Conservation (phyloP, 2,113 vertebrate species). For the Cyprinodon tularosa region DNA sequence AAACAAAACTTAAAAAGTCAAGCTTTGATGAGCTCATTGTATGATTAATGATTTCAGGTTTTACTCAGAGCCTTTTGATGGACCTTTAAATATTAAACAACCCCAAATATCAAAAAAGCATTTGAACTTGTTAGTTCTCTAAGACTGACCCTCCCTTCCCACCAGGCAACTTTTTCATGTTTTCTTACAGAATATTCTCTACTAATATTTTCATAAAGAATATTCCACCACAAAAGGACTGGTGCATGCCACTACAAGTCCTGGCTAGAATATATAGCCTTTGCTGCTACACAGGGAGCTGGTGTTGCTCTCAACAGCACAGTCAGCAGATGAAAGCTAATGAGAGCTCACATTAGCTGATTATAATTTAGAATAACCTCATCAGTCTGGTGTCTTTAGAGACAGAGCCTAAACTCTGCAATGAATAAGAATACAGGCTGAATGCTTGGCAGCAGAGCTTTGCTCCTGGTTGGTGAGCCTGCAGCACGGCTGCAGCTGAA, state of each 20-base stretch:
- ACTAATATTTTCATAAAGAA: not conserved
- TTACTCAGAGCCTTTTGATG: not conserved
- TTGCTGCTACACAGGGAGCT: not conserved
- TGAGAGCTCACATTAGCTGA: conserved; percentile 10
- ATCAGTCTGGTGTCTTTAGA: conserved; percentile 9
- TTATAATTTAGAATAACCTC: conserved; percentile 24
- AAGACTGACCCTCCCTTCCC: not conserved
- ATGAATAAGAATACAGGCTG: conserved; percentile 4
- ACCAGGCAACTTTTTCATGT: not conserved
- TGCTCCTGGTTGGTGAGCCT: not conserved
- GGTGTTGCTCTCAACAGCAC: not conserved
- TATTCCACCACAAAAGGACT: not conserved
- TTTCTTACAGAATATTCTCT: not conserved
- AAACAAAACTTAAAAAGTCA: not conserved
- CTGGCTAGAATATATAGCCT: not conserved
- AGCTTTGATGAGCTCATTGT: not conserved
- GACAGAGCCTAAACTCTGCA: conserved; percentile 13
- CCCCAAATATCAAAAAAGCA: not conserved
- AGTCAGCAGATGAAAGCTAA: conserved; percentile 7
- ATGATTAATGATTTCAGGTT: not conserved
- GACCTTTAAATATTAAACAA: not conserved
- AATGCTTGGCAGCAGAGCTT: not conserved
- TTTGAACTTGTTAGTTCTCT: not conserved
- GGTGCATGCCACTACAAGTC: not conserved
- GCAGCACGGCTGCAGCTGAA: not conserved